Evolutionary conservation across 2,113 vertebrate species (phyloP).

Genomic region (Trematomus loennbergii): DNA sequence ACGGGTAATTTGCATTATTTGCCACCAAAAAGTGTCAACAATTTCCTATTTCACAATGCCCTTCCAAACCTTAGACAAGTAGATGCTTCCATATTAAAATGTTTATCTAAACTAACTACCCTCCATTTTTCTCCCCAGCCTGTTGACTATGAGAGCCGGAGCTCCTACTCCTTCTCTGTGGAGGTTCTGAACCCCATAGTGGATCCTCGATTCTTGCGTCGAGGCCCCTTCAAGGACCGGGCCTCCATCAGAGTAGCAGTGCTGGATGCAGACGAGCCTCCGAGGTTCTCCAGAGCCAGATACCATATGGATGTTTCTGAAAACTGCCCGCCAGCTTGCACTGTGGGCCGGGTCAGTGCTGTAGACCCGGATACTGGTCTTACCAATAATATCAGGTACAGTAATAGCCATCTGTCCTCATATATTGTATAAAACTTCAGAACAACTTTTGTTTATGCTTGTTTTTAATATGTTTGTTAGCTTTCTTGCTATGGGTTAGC

Average conservation of each 20-base stretch:
- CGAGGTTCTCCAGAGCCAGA: constrained; percentile 85
- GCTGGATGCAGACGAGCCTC: constrained; percentile 90
- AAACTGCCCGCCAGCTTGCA: constrained; percentile 86
- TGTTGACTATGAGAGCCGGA: constrained; percentile 90
- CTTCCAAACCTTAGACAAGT: not conserved
- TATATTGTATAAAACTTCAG: not conserved
- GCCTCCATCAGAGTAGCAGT: constrained; percentile 87
- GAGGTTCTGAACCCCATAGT: constrained; percentile 92
- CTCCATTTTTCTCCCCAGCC: constrained; percentile 73
- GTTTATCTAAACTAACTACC: too few relatives aligned
- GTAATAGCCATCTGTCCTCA: not conserved
- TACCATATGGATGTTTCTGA: constrained; percentile 90
- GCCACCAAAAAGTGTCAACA: constrained; percentile 15
- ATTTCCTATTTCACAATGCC: constrained; percentile 41
- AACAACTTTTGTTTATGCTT: not conserved
- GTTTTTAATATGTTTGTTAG: not conserved
- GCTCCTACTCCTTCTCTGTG: constrained; percentile 90
- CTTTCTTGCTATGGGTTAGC: not conserved
- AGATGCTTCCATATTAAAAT: not conserved
- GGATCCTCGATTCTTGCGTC: constrained; percentile 89
- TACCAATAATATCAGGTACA: constrained; percentile 89
- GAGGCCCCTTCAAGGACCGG: constrained; percentile 91
- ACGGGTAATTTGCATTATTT: constrained; percentile 48
- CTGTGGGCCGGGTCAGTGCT: constrained; percentile 87
- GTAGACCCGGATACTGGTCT: constrained; percentile 89